Base-by-base conservation (phyloP, 2,888 invertebrate species). In the Nomada fabriciana region DNA sequence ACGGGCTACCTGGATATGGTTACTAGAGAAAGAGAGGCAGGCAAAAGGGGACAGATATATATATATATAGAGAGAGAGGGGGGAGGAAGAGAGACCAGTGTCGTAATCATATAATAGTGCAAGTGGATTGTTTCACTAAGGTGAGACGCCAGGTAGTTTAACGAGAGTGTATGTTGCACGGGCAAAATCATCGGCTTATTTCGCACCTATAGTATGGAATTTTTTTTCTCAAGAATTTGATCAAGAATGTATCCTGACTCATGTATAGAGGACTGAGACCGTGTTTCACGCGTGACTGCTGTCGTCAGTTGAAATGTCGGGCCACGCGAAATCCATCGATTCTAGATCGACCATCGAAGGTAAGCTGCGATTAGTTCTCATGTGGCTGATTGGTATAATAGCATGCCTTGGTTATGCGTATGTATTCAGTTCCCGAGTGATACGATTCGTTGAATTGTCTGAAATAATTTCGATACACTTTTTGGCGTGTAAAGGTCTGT, bases 101-200 rank as follows among this genome's bases (percentile, higher is more conserved):
- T 64, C n/a, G 72, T 65, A 77, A 77, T 73, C 65, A 60, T 60
- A 73, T 60, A 77, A 77, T 42, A 65, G 65, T 15, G 20, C n/a
- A 42, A 52, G 65, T 36, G 76, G 76, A 77, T 77, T 65, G 73
- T 77, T 60, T 20, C 74, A 23, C 42, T 25, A 42, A 65, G 76
- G 64, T 72, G 65, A 65, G 50, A 50, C 42, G 25, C 47, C 47
- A 42, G 43, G 57, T 25, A 63, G 53, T 53, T 36, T 5, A n/a
- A 53, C n/a, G 4, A 47, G 15, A 47, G 15, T 15, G 47, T 15
- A 47, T 47, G 47, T 47, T 18, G n/a, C n/a, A 53, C n/a, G n/a
- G 7, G n/a, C 10, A 18, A 10, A 18, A n/a, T n/a, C 53, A 7
- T n/a, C 10, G n/a, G 10, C n/a, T 53, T n/a, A 7, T 10, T n/a